Evolutionary conservation across 2,888 invertebrate species (phyloP).

Genomic region (Alentia gelatinosa): DNA sequence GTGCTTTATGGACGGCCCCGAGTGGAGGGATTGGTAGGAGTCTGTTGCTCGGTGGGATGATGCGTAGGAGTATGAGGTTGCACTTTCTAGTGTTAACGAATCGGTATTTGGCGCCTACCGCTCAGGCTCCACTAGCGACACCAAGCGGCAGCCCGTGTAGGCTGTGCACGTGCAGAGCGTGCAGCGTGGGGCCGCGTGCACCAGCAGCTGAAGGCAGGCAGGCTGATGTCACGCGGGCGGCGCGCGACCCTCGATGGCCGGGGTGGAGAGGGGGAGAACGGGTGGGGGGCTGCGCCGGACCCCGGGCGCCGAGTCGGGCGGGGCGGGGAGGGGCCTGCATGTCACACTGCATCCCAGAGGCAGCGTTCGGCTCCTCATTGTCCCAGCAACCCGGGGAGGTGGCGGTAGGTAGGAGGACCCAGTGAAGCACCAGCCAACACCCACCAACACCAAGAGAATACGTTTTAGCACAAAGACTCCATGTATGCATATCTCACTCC

Average conservation of each 20-base stretch:
- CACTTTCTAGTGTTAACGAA: too few species aligned
- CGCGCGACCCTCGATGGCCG: constrained; percentile 39
- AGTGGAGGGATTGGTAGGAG: too few species aligned
- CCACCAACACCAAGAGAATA: not conserved
- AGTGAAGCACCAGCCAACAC: not conserved
- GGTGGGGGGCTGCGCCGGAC: too few species aligned
- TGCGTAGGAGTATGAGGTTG: too few species aligned
- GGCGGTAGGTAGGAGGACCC: not conserved
- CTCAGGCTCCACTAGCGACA: not conserved
- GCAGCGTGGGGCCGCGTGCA: too few species aligned
- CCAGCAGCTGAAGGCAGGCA: not conserved
- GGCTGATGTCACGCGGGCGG: constrained; percentile 7
- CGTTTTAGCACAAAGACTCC: too few species aligned
- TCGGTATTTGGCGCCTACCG: not conserved
- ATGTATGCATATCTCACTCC: too few species aligned
- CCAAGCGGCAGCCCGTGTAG: not conserved
- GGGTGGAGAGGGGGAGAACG: not conserved
- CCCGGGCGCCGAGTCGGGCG: not conserved
- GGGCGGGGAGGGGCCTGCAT: not conserved
- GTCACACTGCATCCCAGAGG: not conserved
- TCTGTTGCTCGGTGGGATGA: too few species aligned
- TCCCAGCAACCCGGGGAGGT: not conserved
- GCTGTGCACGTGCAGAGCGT: not conserved
- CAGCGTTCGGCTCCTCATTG: not conserved
- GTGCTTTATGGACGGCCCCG: too few species aligned